Base-by-base conservation (phyloP, 1,140 invertebrate species). In the Drosophila orosa region DNA sequence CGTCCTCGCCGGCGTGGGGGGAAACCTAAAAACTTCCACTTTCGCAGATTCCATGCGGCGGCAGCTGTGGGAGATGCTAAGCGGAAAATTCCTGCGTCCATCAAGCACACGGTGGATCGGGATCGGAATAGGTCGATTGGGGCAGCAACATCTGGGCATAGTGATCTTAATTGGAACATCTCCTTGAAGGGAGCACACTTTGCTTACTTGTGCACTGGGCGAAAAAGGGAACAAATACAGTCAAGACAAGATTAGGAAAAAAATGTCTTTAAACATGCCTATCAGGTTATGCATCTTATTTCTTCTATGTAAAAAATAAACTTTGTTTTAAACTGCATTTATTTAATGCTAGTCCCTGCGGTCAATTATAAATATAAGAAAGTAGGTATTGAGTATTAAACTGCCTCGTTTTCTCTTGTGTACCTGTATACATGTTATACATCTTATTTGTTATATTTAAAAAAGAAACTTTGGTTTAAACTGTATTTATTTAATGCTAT, bases 81-180 rank as follows among this genome's bases (percentile, higher is more conserved):
- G 45, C 78, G n/a, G 40, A 27, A 57, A 67, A 58, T 60, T 50
- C 67, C 50, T 42, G 29, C 9, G 37, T 40, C 56, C 75, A 58
- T 83, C 80, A 76, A 80, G 66, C 80, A 84, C 74, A 76, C 72
- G 76, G 80, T 44, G 42, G 50, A 39, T 47, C 31, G 22, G 27
- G 27, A 19, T 13, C 27, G 0, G 45, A 12, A 48, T 29, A 17
- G 68, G 37, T 25, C 35, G 47, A 25, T 45, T 54, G 29, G 29
- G 55, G 52, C 17, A 58, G 44, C 61, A 85, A 87, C 82, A 86
- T 71, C 83, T 86, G 82, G 45, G 52, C 50, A 52, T 44, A 27
- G 40, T 69, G 75, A 89, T 83, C 80, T 77, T 90, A 89, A 89
- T 87, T 87, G 80, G 79, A 85, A 75, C 44, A 74, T 56, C 45